A percentile compares a stretch with the other conserved stretches of the same genome.
phyloP scores from a whole-genome alignment of 2,113 vertebrate species.

The Lutjanus erythropterus region DNA sequence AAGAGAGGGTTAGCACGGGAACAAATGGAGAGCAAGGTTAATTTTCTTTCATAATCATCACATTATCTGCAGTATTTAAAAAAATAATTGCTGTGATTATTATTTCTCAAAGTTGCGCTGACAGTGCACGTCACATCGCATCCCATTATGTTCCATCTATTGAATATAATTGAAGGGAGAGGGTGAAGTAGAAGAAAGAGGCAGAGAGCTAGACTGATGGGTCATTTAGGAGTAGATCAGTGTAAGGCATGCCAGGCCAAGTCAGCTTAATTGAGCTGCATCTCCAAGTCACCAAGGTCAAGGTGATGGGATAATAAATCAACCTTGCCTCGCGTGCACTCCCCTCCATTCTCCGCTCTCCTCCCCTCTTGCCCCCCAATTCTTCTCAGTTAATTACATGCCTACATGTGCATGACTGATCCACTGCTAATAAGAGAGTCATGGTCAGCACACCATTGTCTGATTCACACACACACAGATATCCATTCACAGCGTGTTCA shows the following conservation, averaged over 20 bases:
- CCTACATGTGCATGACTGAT: constrained; percentile 75
- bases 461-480: constrained; percentile 29
- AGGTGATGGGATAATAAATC: constrained; percentile 83
- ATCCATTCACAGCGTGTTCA: constrained; percentile 49
- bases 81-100: constrained; percentile 17
- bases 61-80: not conserved
- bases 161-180: constrained; percentile 28
- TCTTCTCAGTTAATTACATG: constrained; percentile 78
- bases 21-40: not conserved
- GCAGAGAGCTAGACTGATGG: constrained; percentile 30
- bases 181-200: constrained; percentile 11
- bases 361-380: constrained; percentile 11
- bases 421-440: constrained; percentile 71
- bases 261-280: constrained; percentile 79
- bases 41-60: constrained; percentile 15
- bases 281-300: constrained; percentile 78
- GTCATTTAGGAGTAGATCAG: constrained; percentile 72
- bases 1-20: not conserved
- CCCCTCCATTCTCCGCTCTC: constrained; percentile 24
- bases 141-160: constrained; percentile 6
- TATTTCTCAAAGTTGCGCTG: constrained; percentile 17
- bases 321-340: constrained; percentile 47
- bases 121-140: constrained; percentile 1
- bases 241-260: constrained; percentile 49
- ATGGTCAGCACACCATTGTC: constrained; percentile 57